Evolutionary conservation across 2,797 vertebrate species (phyloP).

Genomic region (Hephaestus fuliginosus): DNA sequence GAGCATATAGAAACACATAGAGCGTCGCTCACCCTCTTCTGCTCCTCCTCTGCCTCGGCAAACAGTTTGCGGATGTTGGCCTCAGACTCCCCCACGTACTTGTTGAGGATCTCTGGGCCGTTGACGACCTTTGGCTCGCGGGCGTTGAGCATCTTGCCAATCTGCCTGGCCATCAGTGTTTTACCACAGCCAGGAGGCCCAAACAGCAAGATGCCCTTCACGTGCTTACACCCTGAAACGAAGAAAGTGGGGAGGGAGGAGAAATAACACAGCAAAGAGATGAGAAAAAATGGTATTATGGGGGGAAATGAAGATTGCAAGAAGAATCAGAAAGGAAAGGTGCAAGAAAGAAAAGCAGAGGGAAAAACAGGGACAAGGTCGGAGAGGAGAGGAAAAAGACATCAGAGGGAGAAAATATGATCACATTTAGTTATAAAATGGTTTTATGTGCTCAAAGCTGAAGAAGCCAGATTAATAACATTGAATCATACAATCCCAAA

Average conservation of each 20-base stretch:
- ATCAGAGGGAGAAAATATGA: not conserved
- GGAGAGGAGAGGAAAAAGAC: not conserved
- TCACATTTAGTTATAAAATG: not conserved
- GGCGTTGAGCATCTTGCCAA: slow-evolving; percentile 98
- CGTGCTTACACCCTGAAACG: slow-evolving; percentile 94
- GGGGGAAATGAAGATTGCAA: not conserved
- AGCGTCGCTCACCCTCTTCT: slow-evolving; percentile 90
- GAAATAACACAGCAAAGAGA: not conserved
- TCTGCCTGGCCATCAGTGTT: slow-evolving; percentile 97
- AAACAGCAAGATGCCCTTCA: slow-evolving; percentile 96
- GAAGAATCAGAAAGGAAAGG: not conserved
- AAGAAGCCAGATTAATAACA: slow-evolving; percentile 11
- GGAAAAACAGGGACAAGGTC: not conserved
- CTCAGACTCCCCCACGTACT: slow-evolving; percentile 97
- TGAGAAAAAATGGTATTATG: not conserved
- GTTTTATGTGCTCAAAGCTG: not conserved
- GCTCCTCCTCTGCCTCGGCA: slow-evolving; percentile 97
- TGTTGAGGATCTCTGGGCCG: slow-evolving; percentile 98
- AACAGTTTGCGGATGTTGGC: slow-evolving; percentile 99
- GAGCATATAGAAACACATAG: rapidly evolving
- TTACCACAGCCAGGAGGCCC: slow-evolving; percentile 98
- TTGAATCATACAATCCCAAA: slow-evolving; percentile 6
- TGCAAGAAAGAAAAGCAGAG: not conserved
- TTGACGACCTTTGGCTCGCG: slow-evolving; percentile 98
- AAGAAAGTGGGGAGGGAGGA: not conserved